Conservation (phyloP, 92 coral and sea anemone species). For the Siderastrea radians region DNA sequence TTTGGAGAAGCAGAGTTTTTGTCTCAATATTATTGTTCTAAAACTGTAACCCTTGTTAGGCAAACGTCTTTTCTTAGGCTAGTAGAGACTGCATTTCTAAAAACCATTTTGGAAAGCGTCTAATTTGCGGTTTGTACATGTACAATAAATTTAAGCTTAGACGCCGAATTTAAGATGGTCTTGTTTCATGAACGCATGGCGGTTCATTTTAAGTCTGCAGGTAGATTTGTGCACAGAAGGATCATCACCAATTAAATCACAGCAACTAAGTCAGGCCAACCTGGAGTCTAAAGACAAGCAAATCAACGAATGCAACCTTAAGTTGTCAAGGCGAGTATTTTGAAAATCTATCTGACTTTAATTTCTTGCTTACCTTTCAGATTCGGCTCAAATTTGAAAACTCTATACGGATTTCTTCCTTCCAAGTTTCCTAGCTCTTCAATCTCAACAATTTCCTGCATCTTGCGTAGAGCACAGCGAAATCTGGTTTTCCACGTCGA, state of each 20-base stretch:
- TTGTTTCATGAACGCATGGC: constrained; percentile 7
- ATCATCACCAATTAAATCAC: background rate
- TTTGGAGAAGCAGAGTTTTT: no score
- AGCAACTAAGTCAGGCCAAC: background rate
- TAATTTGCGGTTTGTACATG: no score
- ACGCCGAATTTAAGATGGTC: background rate
- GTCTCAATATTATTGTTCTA: no score
- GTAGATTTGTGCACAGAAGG: background rate
- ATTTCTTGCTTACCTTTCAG: constrained; percentile 31
- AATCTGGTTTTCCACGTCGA: constrained; percentile 59
- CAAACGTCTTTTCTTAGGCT: no score
- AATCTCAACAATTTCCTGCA: constrained; percentile 45
- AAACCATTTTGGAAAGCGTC: no score
- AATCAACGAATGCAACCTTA: background rate
- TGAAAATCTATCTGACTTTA: background rate
- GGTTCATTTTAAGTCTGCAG: background rate
- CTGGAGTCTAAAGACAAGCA: background rate
- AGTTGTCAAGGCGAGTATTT: background rate
- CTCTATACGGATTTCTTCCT: constrained; percentile 44
- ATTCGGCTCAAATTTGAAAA: constrained; percentile 51
- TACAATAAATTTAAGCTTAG: background rate
- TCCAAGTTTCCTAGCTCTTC: constrained; percentile 19
- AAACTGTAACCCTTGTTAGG: no score
- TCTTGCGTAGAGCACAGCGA: constrained; percentile 61
- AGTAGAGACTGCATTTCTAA: no score